phyloP scores from a whole-genome alignment of 2,113 vertebrate genomes.

The Campylorhamphus procurvoides region DNA sequence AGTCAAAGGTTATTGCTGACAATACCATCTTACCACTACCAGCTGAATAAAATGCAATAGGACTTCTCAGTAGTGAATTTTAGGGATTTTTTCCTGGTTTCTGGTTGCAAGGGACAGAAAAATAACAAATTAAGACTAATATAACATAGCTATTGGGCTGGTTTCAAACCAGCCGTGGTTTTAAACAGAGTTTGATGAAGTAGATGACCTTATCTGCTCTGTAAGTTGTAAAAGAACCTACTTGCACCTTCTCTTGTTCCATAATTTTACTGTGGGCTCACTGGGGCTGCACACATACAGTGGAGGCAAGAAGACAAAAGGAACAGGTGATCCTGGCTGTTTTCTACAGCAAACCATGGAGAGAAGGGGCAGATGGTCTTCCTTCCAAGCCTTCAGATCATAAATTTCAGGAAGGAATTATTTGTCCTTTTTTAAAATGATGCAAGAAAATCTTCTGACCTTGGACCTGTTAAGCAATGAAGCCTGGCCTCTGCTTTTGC shows the following conservation, averaged over 20 bases:
- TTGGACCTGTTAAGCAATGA: background rate
- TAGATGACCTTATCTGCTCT: background rate
- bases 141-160: background rate
- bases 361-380: background rate
- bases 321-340: background rate
- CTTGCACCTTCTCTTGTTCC: background rate
- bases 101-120: background rate
- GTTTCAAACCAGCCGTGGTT: background rate
- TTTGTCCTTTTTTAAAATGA: background rate
- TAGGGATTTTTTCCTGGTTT: background rate
- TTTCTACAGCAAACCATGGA: background rate
- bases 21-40: background rate
- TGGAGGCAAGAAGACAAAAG: background rate
- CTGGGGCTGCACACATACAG: background rate
- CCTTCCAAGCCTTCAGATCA: background rate
- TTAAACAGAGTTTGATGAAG: background rate
- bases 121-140: background rate
- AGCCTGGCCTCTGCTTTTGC: background rate
- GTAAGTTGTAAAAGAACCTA: background rate
- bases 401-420: background rate
- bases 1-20: constrained; percentile 15
- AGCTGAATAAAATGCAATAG: background rate
- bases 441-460: background rate
- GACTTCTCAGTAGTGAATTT: background rate
- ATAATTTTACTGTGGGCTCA: background rate